Evolutionary conservation across 2,113 vertebrate species (phyloP), one percentile per base, ranked within the genome.

Genomic region (Telmatochromis sp.): DNA sequence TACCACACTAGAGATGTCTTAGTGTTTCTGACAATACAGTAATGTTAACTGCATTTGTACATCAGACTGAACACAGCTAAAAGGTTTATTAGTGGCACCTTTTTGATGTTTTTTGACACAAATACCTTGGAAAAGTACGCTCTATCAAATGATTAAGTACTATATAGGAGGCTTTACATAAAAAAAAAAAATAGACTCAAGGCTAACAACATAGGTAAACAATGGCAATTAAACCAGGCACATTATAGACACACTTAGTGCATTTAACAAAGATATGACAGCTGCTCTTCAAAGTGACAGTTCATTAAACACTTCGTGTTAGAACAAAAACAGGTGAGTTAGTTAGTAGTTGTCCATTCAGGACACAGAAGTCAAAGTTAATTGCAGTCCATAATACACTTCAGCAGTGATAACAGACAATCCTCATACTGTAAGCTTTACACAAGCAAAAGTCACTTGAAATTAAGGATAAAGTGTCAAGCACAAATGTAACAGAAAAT

Each of bases 201-300:
- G 26, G 14, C 57, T 55, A 79, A 81, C 13, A 85, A 84, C 55
- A 84, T 55, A 8, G 47, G 75, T 80, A 37, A 90, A 81, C 31
- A 88, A 92, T 93, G 73, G 75, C 83, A 89, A 63, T 35, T 63
- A 85, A 85, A 92, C 87, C 33, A 55, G 83, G 82, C 85, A 91
- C 85, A 83, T n/a, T 88, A 51, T 89, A 89, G 68, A 81, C 45
- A 80, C n/a, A 54, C 85, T 93, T 94, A 95, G 94, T 95, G 86
- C 92, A 94, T 93, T 85, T 49, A 80, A 85, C 86, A 85, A 84
- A 84, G 49, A 28, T 35, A 37, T 21, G 83, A 88, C 85, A 92
- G 90, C 80, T 89, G 83, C 86, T 89, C 60, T 70, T 91, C 82
- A 87, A 54, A 10, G 31, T 57, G 45, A 81, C 65, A 58, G 11